Conservation (phyloP, 1,140 invertebrate species). For the Aphaenogaster floridana region DNA sequence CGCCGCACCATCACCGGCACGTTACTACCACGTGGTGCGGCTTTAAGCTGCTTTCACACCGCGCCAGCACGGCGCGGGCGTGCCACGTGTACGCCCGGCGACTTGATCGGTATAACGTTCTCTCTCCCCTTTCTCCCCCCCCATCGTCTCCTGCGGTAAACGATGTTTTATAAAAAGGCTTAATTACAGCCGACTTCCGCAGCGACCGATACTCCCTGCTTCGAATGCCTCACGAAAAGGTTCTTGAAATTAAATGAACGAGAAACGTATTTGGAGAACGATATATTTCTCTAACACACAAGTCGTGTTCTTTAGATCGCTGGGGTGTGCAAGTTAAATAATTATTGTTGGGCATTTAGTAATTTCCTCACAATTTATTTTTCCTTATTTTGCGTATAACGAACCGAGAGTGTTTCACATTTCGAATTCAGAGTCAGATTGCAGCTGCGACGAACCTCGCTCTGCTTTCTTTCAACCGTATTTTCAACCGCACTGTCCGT, state of each 20-base stretch:
- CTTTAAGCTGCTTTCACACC: conserved; percentile 66
- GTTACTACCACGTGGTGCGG: conserved; percentile 54
- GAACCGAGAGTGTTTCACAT: not conserved
- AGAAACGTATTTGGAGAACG: not conserved
- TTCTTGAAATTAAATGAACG: not conserved
- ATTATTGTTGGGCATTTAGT: not conserved
- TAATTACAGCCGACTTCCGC: conserved; percentile 30
- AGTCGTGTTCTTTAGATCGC: not conserved
- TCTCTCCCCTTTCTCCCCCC: not conserved
- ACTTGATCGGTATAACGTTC: not conserved
- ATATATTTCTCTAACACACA: not conserved
- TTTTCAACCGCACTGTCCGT: not conserved
- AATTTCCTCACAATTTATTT: not conserved
- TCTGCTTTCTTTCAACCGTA: not conserved
- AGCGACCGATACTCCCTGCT: not conserved
- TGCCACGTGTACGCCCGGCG: conserved; percentile 30
- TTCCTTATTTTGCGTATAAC: not conserved
- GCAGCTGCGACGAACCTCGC: not conserved
- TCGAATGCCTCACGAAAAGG: not conserved
- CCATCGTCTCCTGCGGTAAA: not conserved
- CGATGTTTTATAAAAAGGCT: conserved; percentile 29
- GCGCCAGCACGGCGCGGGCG: not conserved
- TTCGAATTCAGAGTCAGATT: not conserved
- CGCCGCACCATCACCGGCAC: conserved; percentile 20
- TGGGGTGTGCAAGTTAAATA: not conserved